phyloP scores from a whole-genome alignment of 2,888 invertebrate species.

The Rutpela maculata region DNA sequence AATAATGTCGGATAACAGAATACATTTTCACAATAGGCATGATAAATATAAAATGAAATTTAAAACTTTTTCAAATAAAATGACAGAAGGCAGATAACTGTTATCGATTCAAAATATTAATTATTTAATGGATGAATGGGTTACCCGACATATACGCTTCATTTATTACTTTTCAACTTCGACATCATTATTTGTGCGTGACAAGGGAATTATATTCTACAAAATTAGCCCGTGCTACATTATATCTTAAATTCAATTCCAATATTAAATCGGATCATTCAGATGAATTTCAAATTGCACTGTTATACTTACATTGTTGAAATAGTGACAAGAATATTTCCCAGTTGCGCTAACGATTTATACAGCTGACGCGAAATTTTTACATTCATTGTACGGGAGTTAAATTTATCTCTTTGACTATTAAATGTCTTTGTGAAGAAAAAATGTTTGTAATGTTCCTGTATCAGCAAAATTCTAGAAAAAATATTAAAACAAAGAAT shows the following conservation, averaged over 20 bases:
- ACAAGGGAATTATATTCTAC: constrained; percentile 16
- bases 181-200: constrained; percentile 33
- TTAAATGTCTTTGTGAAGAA: background rate
- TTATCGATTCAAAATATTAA: constrained; percentile 29
- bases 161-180: constrained; percentile 35
- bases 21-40: background rate
- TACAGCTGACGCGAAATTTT: background rate
- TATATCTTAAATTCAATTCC: constrained; percentile 29
- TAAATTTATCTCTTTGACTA: background rate
- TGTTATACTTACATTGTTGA: constrained; percentile 5
- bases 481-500: no score
- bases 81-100: constrained; percentile 31
- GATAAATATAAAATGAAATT: constrained; percentile 2
- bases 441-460: background rate
- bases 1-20: background rate
- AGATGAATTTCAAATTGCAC: background rate
- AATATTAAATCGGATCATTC: constrained; percentile 1
- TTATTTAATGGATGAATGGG: constrained; percentile 28
- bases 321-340: background rate
- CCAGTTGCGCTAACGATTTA: background rate
- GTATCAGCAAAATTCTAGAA: no score
- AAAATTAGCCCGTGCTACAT: constrained; percentile 5
- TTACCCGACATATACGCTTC: constrained; percentile 24
- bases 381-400: background rate
- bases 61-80: constrained; percentile 22